Conservation (phyloP, 1,140 invertebrate species). For the Ephestia elutella region DNA sequence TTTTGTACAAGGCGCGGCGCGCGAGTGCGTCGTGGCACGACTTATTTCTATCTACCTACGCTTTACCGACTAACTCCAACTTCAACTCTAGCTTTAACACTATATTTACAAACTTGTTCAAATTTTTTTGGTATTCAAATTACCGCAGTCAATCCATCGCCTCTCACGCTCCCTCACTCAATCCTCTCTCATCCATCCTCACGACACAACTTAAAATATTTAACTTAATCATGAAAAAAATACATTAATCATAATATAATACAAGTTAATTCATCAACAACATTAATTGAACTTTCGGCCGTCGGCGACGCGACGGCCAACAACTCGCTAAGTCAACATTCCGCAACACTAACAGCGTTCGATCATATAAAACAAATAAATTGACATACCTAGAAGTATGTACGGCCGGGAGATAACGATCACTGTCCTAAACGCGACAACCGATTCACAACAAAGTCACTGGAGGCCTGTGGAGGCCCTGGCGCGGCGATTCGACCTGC, state of each 20-base stretch:
- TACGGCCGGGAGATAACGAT: slow-evolving; percentile 51
- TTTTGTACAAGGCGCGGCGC: slow-evolving; percentile 70
- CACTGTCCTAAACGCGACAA: slow-evolving; percentile 52
- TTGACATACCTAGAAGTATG: slow-evolving; percentile 68
- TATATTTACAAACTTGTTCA: slow-evolving; percentile 72
- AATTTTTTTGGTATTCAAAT: slow-evolving; percentile 71
- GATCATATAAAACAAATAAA: slow-evolving; percentile 65
- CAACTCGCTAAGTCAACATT: slow-evolving; percentile 50
- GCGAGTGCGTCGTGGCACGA: slow-evolving; percentile 64
- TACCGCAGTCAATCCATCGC: slow-evolving; percentile 58
- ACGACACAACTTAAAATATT: slow-evolving; percentile 61
- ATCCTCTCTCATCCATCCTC: slow-evolving; percentile 46
- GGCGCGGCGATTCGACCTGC: slow-evolving; percentile 49
- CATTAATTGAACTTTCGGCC: slow-evolving; percentile 59
- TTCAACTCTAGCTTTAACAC: slow-evolving; percentile 55
- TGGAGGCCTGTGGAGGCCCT: slow-evolving; percentile 23
- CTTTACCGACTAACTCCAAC: slow-evolving; percentile 60
- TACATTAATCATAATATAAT: slow-evolving; percentile 71
- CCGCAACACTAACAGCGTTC: slow-evolving; percentile 57
- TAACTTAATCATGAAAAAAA: slow-evolving; percentile 70
- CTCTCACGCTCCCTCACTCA: slow-evolving; percentile 42
- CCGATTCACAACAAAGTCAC: slow-evolving; percentile 52
- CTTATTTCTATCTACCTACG: slow-evolving; percentile 53
- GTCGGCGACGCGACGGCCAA: slow-evolving; percentile 35
- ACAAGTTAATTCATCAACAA: slow-evolving; percentile 66